Evolutionary conservation across 2,797 vertebrate genomes (phyloP).

Genomic region (Somateria mollissima): DNA sequence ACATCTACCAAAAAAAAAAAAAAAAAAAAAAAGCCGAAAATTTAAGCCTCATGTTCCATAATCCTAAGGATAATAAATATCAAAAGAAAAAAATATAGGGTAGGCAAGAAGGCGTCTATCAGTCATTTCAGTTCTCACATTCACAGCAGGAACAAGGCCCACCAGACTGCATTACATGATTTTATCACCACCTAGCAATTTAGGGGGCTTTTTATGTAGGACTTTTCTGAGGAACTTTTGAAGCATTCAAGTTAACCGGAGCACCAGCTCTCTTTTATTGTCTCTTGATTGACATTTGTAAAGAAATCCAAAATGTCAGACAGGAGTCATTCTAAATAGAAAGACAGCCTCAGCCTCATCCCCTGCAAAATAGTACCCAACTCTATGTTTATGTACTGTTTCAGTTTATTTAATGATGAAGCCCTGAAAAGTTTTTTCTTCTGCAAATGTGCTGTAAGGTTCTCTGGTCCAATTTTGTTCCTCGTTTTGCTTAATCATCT

Average conservation of each 20-base stretch:
- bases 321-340: background rate
- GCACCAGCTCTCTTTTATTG: background rate
- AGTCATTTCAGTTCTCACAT: background rate
- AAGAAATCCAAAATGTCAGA: background rate
- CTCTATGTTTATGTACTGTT: background rate
- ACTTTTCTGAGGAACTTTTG: background rate
- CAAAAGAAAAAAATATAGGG: background rate
- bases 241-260: background rate
- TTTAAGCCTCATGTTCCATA: background rate
- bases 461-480: background rate
- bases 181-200: background rate
- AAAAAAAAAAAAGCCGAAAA: background rate
- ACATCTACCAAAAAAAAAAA: background rate
- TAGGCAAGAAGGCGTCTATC: background rate
- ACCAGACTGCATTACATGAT: background rate
- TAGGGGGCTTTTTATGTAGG: background rate
- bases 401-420: background rate
- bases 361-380: background rate
- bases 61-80: background rate
- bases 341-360: background rate
- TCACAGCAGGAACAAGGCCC: background rate
- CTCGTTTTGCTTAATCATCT: background rate
- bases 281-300: background rate
- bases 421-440: background rate
- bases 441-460: background rate